A percentile compares a stretch with the other conserved stretches of the same genome.
These are phyloP conservation scores for Microcebus jonahi DNA, from an alignment of 2,113 vertebrate species.

Conservation along the genomic window DNA sequence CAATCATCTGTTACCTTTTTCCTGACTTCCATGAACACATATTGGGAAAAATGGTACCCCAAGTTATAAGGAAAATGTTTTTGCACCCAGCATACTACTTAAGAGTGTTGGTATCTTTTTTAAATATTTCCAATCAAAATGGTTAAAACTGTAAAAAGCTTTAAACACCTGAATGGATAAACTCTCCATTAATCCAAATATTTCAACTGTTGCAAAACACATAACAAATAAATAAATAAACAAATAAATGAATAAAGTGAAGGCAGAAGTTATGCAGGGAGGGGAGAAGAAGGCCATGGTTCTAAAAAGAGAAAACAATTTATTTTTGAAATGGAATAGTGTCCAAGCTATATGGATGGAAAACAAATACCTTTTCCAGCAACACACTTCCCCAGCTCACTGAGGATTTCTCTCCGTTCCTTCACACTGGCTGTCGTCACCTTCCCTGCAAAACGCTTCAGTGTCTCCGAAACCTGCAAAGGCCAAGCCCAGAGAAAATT, in stretches of 20 bases:
- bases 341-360: not conserved
- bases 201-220: not conserved
- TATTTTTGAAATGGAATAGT: not conserved
- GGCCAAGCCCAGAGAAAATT: slow-evolving; percentile 31
- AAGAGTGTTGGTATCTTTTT: not conserved
- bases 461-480: slow-evolving; percentile 93
- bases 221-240: not conserved
- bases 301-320: not conserved
- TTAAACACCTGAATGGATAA: not conserved
- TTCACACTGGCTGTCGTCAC: slow-evolving; percentile 97
- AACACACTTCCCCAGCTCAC: slow-evolving; percentile 92
- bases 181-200: not conserved
- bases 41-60: not conserved
- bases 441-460: slow-evolving; percentile 96
- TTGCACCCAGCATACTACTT: not conserved
- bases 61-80: not conserved
- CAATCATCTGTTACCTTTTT: not conserved
- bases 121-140: slow-evolving; percentile 34
- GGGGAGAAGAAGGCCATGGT: not conserved
- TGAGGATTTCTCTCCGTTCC: slow-evolving; percentile 93
- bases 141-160: slow-evolving; percentile 3
- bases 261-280: not conserved
- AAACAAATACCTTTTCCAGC: slow-evolving; percentile 90
- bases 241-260: not conserved
- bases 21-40: not conserved